These are phyloP conservation scores for Polyploca ridens DNA, from an alignment of 2,888 invertebrate species.

Conservation along the genomic window DNA sequence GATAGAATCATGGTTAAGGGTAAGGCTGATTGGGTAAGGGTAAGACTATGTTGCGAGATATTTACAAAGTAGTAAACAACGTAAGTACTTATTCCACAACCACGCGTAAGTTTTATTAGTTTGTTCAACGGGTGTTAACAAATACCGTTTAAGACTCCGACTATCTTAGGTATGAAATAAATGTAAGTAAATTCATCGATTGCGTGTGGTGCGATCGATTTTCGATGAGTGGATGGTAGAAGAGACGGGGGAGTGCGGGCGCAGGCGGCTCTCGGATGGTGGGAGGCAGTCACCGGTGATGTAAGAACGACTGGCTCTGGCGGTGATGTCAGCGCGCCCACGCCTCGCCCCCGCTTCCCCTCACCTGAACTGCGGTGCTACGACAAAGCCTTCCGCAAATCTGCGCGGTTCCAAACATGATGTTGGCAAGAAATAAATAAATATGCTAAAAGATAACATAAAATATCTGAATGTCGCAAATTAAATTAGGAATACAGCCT, in stretches of 20 bases:
- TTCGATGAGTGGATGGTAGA: slow-evolving; percentile 43
- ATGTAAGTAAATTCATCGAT: neutral
- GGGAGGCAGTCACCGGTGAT: slow-evolving; percentile 73
- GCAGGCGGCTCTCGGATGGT: slow-evolving; percentile 56
- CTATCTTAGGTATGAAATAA: neutral
- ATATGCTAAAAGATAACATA: neutral
- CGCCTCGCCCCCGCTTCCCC: slow-evolving; percentile 58
- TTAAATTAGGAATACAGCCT: neutral
- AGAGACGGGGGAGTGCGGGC: slow-evolving; percentile 49
- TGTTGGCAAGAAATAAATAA: neutral
- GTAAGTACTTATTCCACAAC: neutral
- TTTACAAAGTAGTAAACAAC: too few relatives aligned
- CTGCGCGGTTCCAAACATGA: slow-evolving; percentile 27
- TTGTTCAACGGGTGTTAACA: neutral
- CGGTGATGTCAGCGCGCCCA: slow-evolving; percentile 83
- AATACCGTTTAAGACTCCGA: neutral
- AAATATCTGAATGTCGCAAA: slow-evolving; percentile 18
- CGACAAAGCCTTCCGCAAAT: slow-evolving; percentile 74
- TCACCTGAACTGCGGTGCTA: slow-evolving; percentile 43
- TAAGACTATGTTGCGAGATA: too few relatives aligned
- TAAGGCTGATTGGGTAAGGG: too few relatives aligned
- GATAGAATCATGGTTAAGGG: too few relatives aligned
- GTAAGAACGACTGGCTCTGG: slow-evolving; percentile 79
- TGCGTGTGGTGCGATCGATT: slow-evolving; percentile 37
- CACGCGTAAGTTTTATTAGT: slow-evolving; percentile 7